Conservation (phyloP, 2,797 vertebrate genomes). For the Anomalospiza imberbis region DNA sequence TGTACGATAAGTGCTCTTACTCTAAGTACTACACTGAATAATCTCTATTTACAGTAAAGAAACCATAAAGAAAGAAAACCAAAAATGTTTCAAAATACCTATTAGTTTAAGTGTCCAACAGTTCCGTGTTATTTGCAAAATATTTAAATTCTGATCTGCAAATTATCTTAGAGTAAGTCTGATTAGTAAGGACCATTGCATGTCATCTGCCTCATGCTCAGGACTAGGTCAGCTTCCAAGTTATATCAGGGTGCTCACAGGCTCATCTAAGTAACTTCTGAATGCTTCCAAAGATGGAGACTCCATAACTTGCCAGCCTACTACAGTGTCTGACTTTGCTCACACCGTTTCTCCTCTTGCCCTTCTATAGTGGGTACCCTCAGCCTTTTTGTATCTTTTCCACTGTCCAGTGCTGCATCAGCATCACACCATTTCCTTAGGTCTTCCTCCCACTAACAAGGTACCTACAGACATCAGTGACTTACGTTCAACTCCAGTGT, state of each 20-base stretch:
- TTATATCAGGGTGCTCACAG: neutral
- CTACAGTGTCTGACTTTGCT: neutral
- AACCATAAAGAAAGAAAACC: neutral
- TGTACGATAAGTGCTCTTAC: neutral
- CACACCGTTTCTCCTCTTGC: neutral
- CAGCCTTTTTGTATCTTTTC: neutral
- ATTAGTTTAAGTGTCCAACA: neutral
- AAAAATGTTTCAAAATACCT: neutral
- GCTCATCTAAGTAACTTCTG: neutral
- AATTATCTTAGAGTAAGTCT: neutral
- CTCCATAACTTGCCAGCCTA: neutral
- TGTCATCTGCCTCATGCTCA: neutral
- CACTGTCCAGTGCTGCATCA: neutral
- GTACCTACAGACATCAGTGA: neutral
- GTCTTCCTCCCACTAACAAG: neutral
- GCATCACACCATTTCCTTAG: neutral
- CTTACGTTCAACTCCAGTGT: neutral
- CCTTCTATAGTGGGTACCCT: neutral
- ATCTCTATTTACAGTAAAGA: neutral
- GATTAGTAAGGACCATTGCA: neutral
- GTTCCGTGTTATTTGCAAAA: neutral
- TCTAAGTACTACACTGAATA: neutral
- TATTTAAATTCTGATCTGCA: neutral
- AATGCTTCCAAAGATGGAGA: neutral
- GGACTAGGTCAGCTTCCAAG: neutral